Evolutionary conservation across 2,888 invertebrate species (phyloP).

Genomic region (Sialis lutaria): DNA sequence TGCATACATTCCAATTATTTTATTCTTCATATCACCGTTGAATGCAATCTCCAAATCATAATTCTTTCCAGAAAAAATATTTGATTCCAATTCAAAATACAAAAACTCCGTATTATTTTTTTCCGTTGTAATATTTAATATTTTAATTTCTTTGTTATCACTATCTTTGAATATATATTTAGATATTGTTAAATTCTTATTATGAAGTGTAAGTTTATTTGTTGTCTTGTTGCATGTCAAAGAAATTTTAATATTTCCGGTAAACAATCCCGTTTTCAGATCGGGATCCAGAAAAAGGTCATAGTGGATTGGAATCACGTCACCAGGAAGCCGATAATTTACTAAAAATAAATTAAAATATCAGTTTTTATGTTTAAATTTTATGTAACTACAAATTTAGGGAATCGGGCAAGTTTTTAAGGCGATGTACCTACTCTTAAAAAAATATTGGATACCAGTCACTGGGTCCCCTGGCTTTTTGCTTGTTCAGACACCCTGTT

Average conservation of each 20-base stretch:
- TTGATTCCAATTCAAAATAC: constrained; percentile 21
- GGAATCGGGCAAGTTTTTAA: no score
- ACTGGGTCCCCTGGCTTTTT: no score
- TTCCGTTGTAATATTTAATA: constrained; percentile 4
- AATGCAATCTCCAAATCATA: constrained; percentile 42
- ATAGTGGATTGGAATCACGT: constrained; percentile 44
- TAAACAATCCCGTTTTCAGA: constrained; percentile 33
- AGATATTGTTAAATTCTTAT: constrained; percentile 21
- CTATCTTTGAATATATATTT: not conserved
- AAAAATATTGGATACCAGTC: no score
- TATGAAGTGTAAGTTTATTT: constrained; percentile 37
- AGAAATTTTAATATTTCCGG: constrained; percentile 34
- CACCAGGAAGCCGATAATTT: constrained; percentile 35
- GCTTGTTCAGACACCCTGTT: no score
- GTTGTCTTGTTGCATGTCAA: constrained; percentile 27
- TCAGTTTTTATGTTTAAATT: no score
- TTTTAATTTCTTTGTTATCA: not conserved
- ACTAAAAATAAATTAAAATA: constrained; percentile 7
- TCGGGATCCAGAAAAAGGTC: constrained; percentile 49
- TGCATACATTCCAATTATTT: constrained; percentile 56
- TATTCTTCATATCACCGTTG: constrained; percentile 41
- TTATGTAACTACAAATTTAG: no score
- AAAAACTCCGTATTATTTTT: constrained; percentile 25
- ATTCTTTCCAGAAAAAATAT: constrained; percentile 18
- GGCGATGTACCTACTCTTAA: no score